Evolutionary conservation across 2,888 invertebrate species (phyloP), one percentile per base, ranked within the genome.

Genomic region (Erannis defoliaria): DNA sequence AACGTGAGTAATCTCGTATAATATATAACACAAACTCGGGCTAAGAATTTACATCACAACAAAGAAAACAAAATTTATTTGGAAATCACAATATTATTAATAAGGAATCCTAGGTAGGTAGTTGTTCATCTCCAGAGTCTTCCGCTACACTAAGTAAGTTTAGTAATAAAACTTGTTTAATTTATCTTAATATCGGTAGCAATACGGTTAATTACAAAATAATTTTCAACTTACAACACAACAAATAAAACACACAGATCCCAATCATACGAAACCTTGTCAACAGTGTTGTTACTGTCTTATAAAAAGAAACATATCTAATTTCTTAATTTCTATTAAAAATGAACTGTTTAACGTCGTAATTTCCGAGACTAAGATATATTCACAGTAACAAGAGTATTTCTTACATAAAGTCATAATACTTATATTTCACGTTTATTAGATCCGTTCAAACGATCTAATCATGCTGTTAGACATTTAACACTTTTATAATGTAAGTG

Each of bases 391-490:
- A 51, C 38, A 33, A 37, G 23, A 48, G 26, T 48, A 35, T 55
- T 43, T 45, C 12, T 9, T 35, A 38, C 31, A 55, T 50, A 45
- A 61, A 50, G 55, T 61, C 61, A 45, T 55, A 61, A 50, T 61
- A 50, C 49, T 67, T 64, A 64, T 70, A 68, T 73, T 61, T 67
- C 68, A 63, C 55, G 16, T 56, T 51, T 48, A 64, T 63, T 67
- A 33, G 35, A 40, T 51, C 48, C 53, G 57, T 58, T 65, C 49
- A 23, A 60, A 69, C 55, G 66, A 64, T 61, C 72, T 76, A 74
- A 74, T 76, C 73, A 71, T 46, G 65, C 62, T 37, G 51, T 67
- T 64, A 64, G 73, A 75, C 68, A 72, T 72, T 74, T 74, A 75
- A 75, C 77, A 73, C 71, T 64, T 72, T 46, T 46, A 21, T 75